These are phyloP conservation scores for Ophthalmolycus amberensis DNA, from an alignment of 2,113 vertebrate genomes.

Conservation along the genomic window DNA sequence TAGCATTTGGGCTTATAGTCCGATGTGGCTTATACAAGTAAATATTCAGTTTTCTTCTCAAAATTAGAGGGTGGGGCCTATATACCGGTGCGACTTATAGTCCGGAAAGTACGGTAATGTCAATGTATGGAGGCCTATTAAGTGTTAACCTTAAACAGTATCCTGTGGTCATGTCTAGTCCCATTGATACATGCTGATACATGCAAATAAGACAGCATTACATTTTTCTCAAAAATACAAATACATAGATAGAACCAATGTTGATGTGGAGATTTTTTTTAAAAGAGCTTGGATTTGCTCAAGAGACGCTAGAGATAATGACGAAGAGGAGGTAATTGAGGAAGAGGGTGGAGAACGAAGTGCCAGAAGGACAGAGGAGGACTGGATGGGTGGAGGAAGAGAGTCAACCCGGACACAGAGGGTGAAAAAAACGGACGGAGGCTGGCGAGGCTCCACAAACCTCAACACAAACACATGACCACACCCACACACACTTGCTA, in stretches of 20 bases:
- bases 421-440: conserved; percentile 15
- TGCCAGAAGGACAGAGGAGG: not conserved
- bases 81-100: no score
- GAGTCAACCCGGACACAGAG: not conserved
- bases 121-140: not conserved
- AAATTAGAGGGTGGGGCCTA: no score
- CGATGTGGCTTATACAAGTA: no score
- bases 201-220: not conserved
- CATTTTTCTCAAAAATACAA: not conserved
- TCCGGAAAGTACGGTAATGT: not conserved
- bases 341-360: not conserved
- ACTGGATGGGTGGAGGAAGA: not conserved
- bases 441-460: conserved; percentile 18
- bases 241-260: not conserved
- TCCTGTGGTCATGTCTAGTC: not conserved
- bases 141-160: not conserved
- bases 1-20: no score
- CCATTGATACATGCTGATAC: not conserved
- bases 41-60: no score
- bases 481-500: conserved; percentile 29
- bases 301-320: not conserved
- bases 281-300: not conserved
- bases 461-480: conserved; percentile 49
- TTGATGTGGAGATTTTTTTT: not conserved
- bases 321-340: not conserved